Evolutionary conservation across 2,888 invertebrate genomes (phyloP).

Genomic region (Platerodrilus igneus): DNA sequence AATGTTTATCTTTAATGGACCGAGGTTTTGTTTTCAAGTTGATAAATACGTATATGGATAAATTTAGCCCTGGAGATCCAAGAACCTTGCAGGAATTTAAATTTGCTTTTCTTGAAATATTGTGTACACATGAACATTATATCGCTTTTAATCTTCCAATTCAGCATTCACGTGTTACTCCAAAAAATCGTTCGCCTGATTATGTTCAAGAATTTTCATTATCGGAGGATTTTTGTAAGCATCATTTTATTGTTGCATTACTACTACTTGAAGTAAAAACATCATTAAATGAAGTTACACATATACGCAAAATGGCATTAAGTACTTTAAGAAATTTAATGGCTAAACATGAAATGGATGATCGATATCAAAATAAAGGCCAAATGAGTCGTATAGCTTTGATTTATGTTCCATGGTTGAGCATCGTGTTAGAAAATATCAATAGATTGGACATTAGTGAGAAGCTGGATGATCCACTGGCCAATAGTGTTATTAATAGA

Average conservation of each 20-base stretch:
- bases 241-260: constrained; percentile 87
- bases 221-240: constrained; percentile 81
- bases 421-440: constrained; percentile 82
- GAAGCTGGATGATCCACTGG: constrained; percentile 44
- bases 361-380: constrained; percentile 66
- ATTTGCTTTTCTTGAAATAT: constrained; percentile 84
- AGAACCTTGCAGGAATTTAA: constrained; percentile 84
- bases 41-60: constrained; percentile 81
- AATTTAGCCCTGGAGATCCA: constrained; percentile 76
- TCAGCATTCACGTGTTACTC: constrained; percentile 59
- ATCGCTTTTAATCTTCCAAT: constrained; percentile 89
- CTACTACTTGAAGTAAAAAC: constrained; percentile 83
- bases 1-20: constrained; percentile 88
- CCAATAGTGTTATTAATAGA: constrained; percentile 48
- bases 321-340: constrained; percentile 77
- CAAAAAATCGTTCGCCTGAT: constrained; percentile 52
- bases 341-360: constrained; percentile 92
- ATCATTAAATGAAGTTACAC: constrained; percentile 79
- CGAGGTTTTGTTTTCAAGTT: constrained; percentile 88
- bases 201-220: constrained; percentile 58
- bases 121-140: constrained; percentile 93
- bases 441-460: constrained; percentile 61
- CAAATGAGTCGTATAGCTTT: constrained; percentile 81
- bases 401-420: constrained; percentile 88
- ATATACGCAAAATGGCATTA: constrained; percentile 77